Conservation (phyloP, 2,888 invertebrate genomes). For the Tachina lurida region DNA sequence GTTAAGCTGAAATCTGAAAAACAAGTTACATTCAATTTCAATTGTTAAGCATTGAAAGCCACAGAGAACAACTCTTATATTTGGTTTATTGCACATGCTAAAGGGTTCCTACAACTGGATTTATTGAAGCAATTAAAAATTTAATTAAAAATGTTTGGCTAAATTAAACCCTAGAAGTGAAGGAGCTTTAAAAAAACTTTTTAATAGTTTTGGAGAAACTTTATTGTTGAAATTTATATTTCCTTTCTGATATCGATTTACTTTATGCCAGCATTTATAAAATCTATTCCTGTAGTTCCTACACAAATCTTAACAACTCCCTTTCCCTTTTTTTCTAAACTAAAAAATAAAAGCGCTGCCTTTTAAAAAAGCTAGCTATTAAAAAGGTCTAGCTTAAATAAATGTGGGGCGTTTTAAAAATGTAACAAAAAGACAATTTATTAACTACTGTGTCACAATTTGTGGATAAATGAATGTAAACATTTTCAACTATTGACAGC, state of each 20-base stretch:
- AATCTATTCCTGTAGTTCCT: slow-evolving; percentile 8
- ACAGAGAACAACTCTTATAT: too few relatives aligned
- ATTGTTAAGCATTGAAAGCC: too few relatives aligned
- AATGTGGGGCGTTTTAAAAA: slow-evolving; percentile 67
- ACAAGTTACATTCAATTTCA: too few relatives aligned
- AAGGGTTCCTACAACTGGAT: too few relatives aligned
- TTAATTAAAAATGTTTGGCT: too few relatives aligned
- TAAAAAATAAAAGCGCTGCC: neutral
- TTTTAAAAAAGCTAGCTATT: slow-evolving; percentile 15
- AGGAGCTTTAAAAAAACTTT: neutral
- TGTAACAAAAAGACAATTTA: slow-evolving; percentile 69
- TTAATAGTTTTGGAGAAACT: neutral
- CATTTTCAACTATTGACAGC: slow-evolving; percentile 60
- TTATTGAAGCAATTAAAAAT: too few relatives aligned
- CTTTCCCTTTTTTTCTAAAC: neutral
- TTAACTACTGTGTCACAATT: slow-evolving; percentile 70
- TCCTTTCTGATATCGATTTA: neutral
- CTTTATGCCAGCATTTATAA: neutral
- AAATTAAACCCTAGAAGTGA: neutral
- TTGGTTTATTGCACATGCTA: too few relatives aligned
- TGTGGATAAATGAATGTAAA: slow-evolving; percentile 65
- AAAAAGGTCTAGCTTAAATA: slow-evolving; percentile 27
- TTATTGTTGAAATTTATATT: neutral
- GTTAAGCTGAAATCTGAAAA: too few relatives aligned
- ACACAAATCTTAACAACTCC: slow-evolving; percentile 2